These are phyloP conservation scores for Pelmatolapia mariae DNA, from an alignment of 2,113 vertebrate species.

Conservation along the genomic window DNA sequence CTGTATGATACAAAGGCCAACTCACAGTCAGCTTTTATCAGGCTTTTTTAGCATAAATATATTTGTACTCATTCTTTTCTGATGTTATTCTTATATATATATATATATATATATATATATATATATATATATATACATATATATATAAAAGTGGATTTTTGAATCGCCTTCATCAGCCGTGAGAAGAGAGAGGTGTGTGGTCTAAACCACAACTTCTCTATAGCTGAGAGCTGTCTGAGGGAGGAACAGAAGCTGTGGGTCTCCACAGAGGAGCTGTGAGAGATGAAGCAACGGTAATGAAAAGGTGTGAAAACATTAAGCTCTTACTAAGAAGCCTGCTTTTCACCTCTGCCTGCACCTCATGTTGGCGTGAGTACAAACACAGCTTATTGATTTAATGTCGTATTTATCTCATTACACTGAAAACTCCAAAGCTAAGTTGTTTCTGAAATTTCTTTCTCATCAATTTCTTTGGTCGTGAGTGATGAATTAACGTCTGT, in stretches of 20 bases:
- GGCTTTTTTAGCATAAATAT: not conserved
- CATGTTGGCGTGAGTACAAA: not conserved
- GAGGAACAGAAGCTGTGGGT: not conserved
- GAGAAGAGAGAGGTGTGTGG: not conserved
- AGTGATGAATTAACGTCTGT: not conserved
- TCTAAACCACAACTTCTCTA: not conserved
- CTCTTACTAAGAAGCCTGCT: not conserved
- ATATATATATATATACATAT: not conserved
- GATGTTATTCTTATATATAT: not conserved
- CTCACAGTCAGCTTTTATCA: not conserved
- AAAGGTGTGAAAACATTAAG: not conserved
- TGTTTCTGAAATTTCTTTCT: not conserved
- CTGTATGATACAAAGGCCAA: not conserved
- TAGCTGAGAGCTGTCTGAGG: not conserved
- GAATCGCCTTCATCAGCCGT: not conserved
- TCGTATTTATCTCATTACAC: not conserved
- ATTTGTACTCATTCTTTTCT: not conserved
- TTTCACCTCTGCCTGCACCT: not conserved
- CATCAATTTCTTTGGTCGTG: not conserved
- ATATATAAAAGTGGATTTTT: not conserved
- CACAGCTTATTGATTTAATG: not conserved
- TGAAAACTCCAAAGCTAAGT: not conserved
- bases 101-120: not conserved
- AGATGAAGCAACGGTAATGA: not conserved
- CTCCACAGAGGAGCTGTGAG: not conserved